Evolutionary conservation across 2,797 vertebrate genomes (phyloP), one percentile per base, ranked within the genome.

Genomic region (Anguilla obscura): DNA sequence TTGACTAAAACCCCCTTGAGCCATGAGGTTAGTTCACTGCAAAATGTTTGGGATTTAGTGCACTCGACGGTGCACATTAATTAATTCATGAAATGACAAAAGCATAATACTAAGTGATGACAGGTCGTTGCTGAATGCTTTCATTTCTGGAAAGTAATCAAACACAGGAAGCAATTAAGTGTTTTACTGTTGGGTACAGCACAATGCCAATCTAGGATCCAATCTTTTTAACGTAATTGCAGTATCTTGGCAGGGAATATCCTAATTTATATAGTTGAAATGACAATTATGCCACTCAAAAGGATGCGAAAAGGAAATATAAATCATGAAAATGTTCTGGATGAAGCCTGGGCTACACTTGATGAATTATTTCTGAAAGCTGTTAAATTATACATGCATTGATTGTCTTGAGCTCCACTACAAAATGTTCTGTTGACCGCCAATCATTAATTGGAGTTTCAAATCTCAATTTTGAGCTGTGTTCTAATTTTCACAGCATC

Each of bases 31-130:
- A 85, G 40, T 84, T 84, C 69, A 21, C 9, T 58, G 56, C 54
- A 80, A 79, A n/a, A 3, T 30, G 5, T 87, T 60, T 84, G 58
- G 0, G 16, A 63, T 63, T 18, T 24, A 18, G 5, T 63, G 21
- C 58, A 63, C 21, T 85, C 30, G 12, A 21, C 24, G 83, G 50
- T 84, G 50, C n/a, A 54, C 83, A n/a, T 54, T 82, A 87, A 87
- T 88, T 54, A 88, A 63, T 45, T 45, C 40, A 45, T 48, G 76
- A 88, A 74, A 56, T 66, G 69, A 45, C 36, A 48, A 88, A 85
- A 74, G 30, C 82, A 85, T 85, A 85, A 85, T 84, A 21, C 54
- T 76, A 85, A 88, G 83, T 63, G 54, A 88, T 85, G 83, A 60
- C 87, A 76, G 87, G 66, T 63, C 71, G 76, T 48, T 71, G 83